phyloP scores from a whole-genome alignment of 1,140 invertebrate genomes.

The Trypoxylus dichotomus region DNA sequence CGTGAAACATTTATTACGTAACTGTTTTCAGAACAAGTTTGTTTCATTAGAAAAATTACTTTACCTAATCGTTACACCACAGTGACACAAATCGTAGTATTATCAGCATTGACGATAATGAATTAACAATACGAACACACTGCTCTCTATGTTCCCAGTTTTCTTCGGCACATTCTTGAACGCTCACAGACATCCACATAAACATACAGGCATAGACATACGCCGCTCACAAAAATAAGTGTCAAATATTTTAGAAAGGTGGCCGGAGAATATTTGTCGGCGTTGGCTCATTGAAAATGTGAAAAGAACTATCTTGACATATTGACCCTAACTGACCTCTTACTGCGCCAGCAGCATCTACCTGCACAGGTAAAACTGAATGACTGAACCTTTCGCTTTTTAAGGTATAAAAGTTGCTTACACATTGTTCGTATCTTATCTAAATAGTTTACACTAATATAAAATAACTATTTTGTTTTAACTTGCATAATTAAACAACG shows the following conservation, averaged over 20 bases:
- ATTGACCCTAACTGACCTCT: slow-evolving; percentile 27
- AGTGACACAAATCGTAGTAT: slow-evolving; percentile 19
- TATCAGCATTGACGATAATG: slow-evolving; percentile 17
- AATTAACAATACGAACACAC: slow-evolving; percentile 22
- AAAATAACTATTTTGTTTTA: not conserved
- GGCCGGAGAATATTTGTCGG: slow-evolving; percentile 18
- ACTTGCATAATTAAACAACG: too few relatives aligned
- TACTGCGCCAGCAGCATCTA: slow-evolving; percentile 18
- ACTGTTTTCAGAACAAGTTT: slow-evolving; percentile 13
- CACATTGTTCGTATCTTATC: not conserved
- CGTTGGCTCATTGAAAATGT: slow-evolving; percentile 25
- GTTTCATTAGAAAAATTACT: slow-evolving; percentile 22
- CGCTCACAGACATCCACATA: not conserved
- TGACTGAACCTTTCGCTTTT: not conserved
- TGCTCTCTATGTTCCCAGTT: slow-evolving; percentile 1
- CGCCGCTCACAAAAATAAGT: slow-evolving; percentile 26
- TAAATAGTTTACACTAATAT: not conserved
- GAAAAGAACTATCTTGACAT: slow-evolving; percentile 27
- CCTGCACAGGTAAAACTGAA: slow-evolving; percentile 28
- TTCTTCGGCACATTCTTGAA: slow-evolving; percentile 8
- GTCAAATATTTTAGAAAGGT: slow-evolving; percentile 25
- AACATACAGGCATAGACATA: not conserved
- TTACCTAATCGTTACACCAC: slow-evolving; percentile 19
- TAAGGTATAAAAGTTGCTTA: not conserved
- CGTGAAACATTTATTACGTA: slow-evolving; percentile 12